Base-by-base conservation (phyloP, 2,113 vertebrate genomes). In the Agapornis roseicollis region DNA sequence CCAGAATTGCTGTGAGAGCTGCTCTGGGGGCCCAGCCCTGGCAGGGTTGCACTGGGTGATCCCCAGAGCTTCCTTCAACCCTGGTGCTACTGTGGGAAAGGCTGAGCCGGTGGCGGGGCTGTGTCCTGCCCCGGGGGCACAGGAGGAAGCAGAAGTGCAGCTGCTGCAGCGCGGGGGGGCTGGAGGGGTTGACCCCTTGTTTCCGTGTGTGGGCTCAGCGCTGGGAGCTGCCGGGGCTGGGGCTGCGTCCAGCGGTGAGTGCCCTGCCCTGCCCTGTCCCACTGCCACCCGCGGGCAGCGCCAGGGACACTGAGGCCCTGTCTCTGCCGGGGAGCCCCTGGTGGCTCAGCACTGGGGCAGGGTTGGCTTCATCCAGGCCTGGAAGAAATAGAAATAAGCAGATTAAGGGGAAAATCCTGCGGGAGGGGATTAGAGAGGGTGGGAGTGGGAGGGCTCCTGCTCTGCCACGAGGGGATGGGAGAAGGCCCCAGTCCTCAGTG, bases 341-440 rank as follows among this genome's bases (percentile, higher is more conserved):
- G 84, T 19, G 0, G 85, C 93, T 95, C 79, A 88, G 76, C 4
- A 1, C 71, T 0, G 2, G 64, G 84, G 85, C 61, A 69, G 44
- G 44, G 39, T 3, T 53, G 44, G 76, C 53, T 69, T 88, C 6
- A 0, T 88, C 91, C 79, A 64, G 76, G 91, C 76, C 76, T 66
- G 23, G 68, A 72, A 91, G 95, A 97, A 95, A 96, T 35, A 96
- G 95, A 94, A 97, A 94, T 97, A 96, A 97, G 82, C 60, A 96
- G 96, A 93, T 97, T 95, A 97, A 46, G 90, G 92, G 95, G 46
- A 60, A 95, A 96, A 94, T 91, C 91, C 94, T 4, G 1, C 6
- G 0, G 79, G 88, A 88, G 89, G 71, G 50, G 93, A 91, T 96
- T 93, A 93, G 28, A 46, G 50, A 24, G 35, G 41, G 18, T 81